A percentile compares a stretch with the other conserved stretches of the same genome.
Conservation (phyloP, 2,113 vertebrate species). For the Maccullochella peelii region DNA sequence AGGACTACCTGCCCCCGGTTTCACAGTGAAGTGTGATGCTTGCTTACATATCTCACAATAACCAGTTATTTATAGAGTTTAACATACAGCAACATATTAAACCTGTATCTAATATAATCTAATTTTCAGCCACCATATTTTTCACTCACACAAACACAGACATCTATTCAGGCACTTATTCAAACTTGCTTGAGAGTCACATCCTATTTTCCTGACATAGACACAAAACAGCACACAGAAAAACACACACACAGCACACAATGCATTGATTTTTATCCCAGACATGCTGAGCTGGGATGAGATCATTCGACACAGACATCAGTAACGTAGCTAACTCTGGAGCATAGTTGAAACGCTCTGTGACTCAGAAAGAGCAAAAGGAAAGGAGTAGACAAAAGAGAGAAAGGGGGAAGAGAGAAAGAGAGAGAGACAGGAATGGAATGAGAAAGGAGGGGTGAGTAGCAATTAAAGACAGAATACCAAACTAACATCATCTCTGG, state of each 20-base stretch:
- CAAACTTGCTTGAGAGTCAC: neutral
- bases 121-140: neutral
- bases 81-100: neutral
- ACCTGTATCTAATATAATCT: neutral
- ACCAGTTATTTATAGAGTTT: neutral
- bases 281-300: slow-evolving; percentile 62
- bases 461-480: neutral
- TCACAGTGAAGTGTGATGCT: slow-evolving; percentile 42
- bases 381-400: neutral
- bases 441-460: neutral
- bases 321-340: slow-evolving; percentile 48
- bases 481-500: neutral
- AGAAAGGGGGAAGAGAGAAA: neutral
- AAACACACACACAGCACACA: slow-evolving; percentile 7
- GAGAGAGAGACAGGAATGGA: neutral
- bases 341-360: slow-evolving; percentile 24
- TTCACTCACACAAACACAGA: neutral
- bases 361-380: slow-evolving; percentile 35
- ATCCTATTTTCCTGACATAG: slow-evolving; percentile 2
- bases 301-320: slow-evolving; percentile 58
- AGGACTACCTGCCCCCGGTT: slow-evolving; percentile 22
- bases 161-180: neutral
- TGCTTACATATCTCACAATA: slow-evolving; percentile 23
- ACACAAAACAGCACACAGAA: slow-evolving; percentile 20
- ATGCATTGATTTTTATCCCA: slow-evolving; percentile 30